Evolutionary conservation across 1,140 invertebrate genomes (phyloP).

Genomic region (Ceratosolen fusciceps): DNA sequence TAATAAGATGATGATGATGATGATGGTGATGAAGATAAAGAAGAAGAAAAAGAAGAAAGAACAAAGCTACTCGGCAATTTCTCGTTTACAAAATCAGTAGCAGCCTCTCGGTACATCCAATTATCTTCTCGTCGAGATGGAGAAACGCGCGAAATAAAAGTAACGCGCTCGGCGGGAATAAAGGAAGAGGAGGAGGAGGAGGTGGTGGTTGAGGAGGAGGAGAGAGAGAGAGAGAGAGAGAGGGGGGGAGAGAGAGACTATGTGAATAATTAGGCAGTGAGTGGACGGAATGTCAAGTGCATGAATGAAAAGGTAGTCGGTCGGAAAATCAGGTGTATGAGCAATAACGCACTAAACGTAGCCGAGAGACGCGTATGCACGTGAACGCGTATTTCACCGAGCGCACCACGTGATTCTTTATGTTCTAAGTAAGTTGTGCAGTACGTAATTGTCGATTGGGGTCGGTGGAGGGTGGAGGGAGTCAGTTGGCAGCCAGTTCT

Average conservation of each 20-base stretch:
- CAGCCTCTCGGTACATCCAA: too few relatives aligned
- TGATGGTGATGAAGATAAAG: too few relatives aligned
- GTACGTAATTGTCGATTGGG: not conserved
- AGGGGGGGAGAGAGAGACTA: too few relatives aligned
- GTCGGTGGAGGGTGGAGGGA: not conserved
- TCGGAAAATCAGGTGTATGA: constrained; percentile 22
- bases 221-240: not conserved
- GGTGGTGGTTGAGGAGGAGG: not conserved
- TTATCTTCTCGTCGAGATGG: not conserved
- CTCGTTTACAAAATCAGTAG: too few relatives aligned
- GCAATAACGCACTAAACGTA: constrained; percentile 14
- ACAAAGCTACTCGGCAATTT: not conserved
- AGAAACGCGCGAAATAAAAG: not conserved
- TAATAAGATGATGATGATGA: too few relatives aligned
- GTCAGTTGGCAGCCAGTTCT: too few relatives aligned
- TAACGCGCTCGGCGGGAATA: not conserved
- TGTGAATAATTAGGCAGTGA: not conserved
- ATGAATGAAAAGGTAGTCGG: not conserved
- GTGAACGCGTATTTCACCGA: not conserved
- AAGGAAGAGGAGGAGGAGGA: not conserved
- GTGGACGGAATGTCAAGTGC: not conserved
- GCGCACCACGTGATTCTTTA: not conserved
- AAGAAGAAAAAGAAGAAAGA: not conserved
- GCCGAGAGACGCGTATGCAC: not conserved
- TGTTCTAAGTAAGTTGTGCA: not conserved